These are phyloP conservation scores for Eretmocerus hayati DNA, from an alignment of 2,888 invertebrate genomes.

Conservation along the genomic window DNA sequence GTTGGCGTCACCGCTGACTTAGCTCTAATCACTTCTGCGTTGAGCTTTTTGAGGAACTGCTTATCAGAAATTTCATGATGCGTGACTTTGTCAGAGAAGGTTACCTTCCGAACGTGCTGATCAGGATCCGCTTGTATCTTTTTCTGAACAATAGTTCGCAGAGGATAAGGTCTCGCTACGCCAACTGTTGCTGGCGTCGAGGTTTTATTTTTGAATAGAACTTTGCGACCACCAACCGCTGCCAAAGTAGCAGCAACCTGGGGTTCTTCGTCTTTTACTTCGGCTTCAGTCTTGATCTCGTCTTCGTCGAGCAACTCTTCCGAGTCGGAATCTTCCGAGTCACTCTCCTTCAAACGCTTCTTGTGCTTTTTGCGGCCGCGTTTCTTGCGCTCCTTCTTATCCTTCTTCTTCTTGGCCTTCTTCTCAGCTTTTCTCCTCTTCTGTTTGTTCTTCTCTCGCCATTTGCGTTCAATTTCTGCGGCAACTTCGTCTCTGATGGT, in stretches of 20 bases:
- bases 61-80: constrained; percentile 18
- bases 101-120: constrained; percentile 10
- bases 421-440: constrained; percentile 30
- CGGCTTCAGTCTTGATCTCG: constrained; percentile 33
- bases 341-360: constrained; percentile 17
- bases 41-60: constrained; percentile 2
- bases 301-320: constrained; percentile 20
- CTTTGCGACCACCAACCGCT: constrained; percentile 14
- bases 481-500: constrained; percentile 40
- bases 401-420: constrained; percentile 27
- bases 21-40: constrained; percentile 4
- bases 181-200: neutral
- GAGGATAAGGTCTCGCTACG: constrained; percentile 9
- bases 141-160: constrained; percentile 34
- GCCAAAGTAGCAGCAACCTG: constrained; percentile 21
- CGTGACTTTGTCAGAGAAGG: constrained; percentile 20
- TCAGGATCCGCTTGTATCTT: constrained; percentile 33
- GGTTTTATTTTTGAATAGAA: constrained; percentile 16
- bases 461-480: constrained; percentile 39
- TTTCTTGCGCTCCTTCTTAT: constrained; percentile 25
- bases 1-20: constrained; percentile 7
- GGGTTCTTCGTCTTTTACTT: constrained; percentile 26
- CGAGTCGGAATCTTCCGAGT: constrained; percentile 17
- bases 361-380: constrained; percentile 19
- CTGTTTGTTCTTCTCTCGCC: constrained; percentile 32